Evolutionary conservation across 2,113 vertebrate genomes (phyloP).

Genomic region (Zapornia atra): DNA sequence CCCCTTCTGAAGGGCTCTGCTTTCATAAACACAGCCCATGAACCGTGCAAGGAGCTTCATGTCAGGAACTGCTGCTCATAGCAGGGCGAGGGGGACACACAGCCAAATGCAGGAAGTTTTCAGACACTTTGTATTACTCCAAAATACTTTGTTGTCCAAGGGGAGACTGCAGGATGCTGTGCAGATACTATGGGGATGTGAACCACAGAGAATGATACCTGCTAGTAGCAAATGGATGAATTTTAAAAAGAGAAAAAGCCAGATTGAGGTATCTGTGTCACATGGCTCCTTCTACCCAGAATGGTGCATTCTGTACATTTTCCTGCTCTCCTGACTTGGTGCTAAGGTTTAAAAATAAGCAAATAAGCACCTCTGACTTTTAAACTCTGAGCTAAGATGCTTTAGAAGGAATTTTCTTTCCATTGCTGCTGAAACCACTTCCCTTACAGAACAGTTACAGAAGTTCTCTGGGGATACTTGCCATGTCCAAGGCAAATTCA

Average conservation of each 20-base stretch:
- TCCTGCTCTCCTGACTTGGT: not conserved
- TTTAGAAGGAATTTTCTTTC: not conserved
- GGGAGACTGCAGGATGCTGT: not conserved
- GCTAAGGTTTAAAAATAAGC: not conserved
- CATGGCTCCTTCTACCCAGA: not conserved
- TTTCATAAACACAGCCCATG: not conserved
- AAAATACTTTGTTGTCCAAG: not conserved
- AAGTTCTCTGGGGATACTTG: not conserved
- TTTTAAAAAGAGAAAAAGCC: not conserved
- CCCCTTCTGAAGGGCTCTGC: not conserved
- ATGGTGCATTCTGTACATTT: not conserved
- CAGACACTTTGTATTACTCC: not conserved
- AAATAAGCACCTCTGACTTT: not conserved
- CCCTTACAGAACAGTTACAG: not conserved
- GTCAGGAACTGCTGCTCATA: constrained; percentile 6
- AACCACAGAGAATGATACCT: not conserved
- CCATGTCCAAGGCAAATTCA: not conserved
- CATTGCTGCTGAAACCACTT: not conserved
- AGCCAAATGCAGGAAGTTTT: not conserved
- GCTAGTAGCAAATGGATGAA: not conserved
- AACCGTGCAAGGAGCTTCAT: not conserved
- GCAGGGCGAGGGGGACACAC: not conserved
- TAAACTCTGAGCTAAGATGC: not conserved
- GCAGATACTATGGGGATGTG: not conserved
- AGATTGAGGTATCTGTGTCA: not conserved